Base-by-base conservation (phyloP, 2,888 invertebrate genomes). In the Lamellibrachia satsuma region DNA sequence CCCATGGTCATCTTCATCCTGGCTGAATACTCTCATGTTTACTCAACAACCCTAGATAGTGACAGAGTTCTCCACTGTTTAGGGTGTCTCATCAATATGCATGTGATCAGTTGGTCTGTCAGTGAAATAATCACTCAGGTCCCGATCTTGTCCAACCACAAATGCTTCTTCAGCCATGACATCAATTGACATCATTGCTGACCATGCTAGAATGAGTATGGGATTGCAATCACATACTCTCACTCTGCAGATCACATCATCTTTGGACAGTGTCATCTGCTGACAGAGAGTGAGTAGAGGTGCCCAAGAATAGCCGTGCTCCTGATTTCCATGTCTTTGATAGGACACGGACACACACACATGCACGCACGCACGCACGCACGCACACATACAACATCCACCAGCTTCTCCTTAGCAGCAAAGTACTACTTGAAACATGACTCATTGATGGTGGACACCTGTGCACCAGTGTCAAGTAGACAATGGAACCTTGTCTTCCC, bases 371-470 rank as follows among this genome's bases (percentile, higher is more conserved):
- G 52, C n/a, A 52, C 90, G 91, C 3, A 93, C 75, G 27, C 91
- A 92, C 8, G 90, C 39, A 39, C 39, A 39, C 39, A 15, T n/a
- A 92, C 91, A 51, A 93, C 92, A 92, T 93, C 93, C 6, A 92
- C 52, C 57, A 93, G 91, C 9, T 60, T 55, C 27, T 52, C 52
- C 51, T 92, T 57, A 8, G 52, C 9, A 90, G 52, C 51, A 11
- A 93, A 52, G 60, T 93, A 7, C 15, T 93, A 51, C 51, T 55
- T 92, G 92, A 90, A 93, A 51, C 51, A 93, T 22, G 92, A 52
- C 52, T 93, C 93, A 60, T 92, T 93, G 4, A 93, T 91, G 3
- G 93, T 93, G 7, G 93, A 93, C 7, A 93, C 93, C 90, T 93
- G 93, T 52, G 92, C 93, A n/a, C 93, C 93, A 15, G 93, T 93